Evolutionary conservation across 30 jellyfish, hydroid and myxozoan genomes (phyloP), one percentile per base, ranked within the genome.

Genomic region (Nemopilema nomurai): DNA sequence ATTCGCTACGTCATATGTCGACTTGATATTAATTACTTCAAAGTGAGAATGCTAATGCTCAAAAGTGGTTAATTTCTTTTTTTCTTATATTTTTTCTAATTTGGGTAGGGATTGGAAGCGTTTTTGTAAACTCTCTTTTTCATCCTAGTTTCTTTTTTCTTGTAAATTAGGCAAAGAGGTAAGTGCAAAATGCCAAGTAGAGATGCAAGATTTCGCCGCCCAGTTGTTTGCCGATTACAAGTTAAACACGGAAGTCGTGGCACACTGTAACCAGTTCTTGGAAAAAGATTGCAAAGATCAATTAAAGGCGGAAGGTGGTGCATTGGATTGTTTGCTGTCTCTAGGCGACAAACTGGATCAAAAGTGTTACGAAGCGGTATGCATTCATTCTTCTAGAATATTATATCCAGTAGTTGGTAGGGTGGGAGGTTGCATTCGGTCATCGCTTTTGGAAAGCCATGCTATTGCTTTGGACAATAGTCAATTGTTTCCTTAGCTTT

Each of bases 251-350:
- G 88, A 75, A 70, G 83, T 93, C 17, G 92, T 89, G 50, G 94
- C 94, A 22, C 86, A 87, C 28, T 93, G 98, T 77, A 94, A 88
- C 19, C 80, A 70, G 51, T 84, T 79, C 53, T 31, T 93, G 67
- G 51, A 88, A 32, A 72, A 74, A 6, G 71, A 76, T 32, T 93
- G 98, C 76, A 77, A 74, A 31, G 74, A 72, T 21, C 86, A 87
- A 49, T 17, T 82, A 68, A 83, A 85, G n/a, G 90, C 94, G 1
- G 97, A 93, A 23, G 96, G 96, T 16, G 97, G 95, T 49, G 92
- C 96, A 30, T 57, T 93, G 82, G 96, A 93, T 51, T 93, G 98
- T 81, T 85, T 93, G 79, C 88, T 93, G 98, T 81, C 89, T 19
- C 86, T 84, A 1, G 97, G 88, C 6, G 87, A 90, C 16, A 53